Evolutionary conservation across 2,888 invertebrate genomes (phyloP).

Genomic region (Ennomos erosarius): DNA sequence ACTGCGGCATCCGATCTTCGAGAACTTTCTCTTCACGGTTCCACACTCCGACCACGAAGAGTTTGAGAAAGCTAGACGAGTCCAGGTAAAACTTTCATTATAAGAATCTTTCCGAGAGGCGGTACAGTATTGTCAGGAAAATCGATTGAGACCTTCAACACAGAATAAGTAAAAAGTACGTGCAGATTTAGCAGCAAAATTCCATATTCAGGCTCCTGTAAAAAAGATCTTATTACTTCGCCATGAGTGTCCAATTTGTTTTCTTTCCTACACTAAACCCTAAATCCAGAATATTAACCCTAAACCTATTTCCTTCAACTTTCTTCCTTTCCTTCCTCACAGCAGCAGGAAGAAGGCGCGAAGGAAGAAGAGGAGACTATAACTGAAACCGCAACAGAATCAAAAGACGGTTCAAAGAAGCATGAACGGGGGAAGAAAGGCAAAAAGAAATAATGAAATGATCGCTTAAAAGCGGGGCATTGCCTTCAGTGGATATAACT

Average conservation of each 20-base stretch:
- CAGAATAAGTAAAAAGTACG: too few relatives aligned
- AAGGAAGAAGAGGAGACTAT: constrained; percentile 8
- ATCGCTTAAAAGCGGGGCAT: background rate
- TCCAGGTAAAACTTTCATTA: constrained; percentile 59
- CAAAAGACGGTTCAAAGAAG: constrained; percentile 22
- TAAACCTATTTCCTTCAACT: too few relatives aligned
- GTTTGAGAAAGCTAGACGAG: constrained; percentile 71
- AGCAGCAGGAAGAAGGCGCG: constrained; percentile 29
- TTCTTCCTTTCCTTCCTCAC: constrained; percentile 10
- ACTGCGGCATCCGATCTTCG: constrained; percentile 95
- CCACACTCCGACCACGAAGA: constrained; percentile 89
- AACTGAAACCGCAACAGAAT: constrained; percentile 25
- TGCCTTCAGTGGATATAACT: background rate
- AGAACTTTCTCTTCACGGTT: constrained; percentile 93
- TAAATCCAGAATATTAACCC: too few relatives aligned
- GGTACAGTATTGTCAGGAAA: too few relatives aligned
- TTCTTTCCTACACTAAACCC: too few relatives aligned
- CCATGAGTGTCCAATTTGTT: too few relatives aligned
- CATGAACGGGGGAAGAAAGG: constrained; percentile 4
- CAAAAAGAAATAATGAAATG: constrained; percentile 8
- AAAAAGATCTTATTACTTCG: too few relatives aligned
- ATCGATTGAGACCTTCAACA: too few relatives aligned
- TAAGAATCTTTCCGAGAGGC: too few relatives aligned
- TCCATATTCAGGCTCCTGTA: too few relatives aligned
- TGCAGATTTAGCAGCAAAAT: too few relatives aligned